Evolutionary conservation across 2,113 vertebrate species (phyloP).

Genomic region (Bubo bubo): DNA sequence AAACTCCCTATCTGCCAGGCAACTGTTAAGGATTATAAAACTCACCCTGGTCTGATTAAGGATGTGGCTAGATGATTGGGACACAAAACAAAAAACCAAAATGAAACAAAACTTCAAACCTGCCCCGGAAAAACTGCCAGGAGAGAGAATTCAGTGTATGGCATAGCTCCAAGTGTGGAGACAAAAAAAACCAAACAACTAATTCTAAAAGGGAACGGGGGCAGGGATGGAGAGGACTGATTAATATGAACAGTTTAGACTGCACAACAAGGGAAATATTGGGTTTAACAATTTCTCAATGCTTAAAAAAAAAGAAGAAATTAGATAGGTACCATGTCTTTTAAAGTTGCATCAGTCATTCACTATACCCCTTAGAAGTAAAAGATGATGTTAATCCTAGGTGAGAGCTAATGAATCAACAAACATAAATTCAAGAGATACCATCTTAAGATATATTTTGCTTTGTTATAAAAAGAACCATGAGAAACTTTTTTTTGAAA

Average conservation of each 20-base stretch:
- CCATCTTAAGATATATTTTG: background rate
- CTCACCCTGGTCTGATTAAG: background rate
- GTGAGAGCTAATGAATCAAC: background rate
- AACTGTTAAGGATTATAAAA: background rate
- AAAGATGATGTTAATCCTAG: background rate
- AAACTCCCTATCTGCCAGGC: background rate
- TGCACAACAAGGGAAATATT: background rate
- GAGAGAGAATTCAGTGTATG: background rate
- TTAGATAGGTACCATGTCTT: background rate
- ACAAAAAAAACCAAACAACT: background rate
- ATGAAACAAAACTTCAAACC: background rate
- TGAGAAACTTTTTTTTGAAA: background rate
- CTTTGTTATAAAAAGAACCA: background rate
- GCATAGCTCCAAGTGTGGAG: background rate
- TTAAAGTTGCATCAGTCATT: background rate
- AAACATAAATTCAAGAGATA: background rate
- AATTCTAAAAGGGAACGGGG: background rate
- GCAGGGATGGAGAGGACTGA: background rate
- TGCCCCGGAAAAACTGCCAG: background rate
- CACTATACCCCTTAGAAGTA: background rate
- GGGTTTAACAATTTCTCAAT: background rate
- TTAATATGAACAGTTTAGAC: background rate
- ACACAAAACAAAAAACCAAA: background rate
- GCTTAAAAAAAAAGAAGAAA: background rate
- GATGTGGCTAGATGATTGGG: background rate